Evolutionary conservation across 2,888 invertebrate genomes (phyloP), one percentile per base, ranked within the genome.

Genomic region (Drosophila robusta): DNA sequence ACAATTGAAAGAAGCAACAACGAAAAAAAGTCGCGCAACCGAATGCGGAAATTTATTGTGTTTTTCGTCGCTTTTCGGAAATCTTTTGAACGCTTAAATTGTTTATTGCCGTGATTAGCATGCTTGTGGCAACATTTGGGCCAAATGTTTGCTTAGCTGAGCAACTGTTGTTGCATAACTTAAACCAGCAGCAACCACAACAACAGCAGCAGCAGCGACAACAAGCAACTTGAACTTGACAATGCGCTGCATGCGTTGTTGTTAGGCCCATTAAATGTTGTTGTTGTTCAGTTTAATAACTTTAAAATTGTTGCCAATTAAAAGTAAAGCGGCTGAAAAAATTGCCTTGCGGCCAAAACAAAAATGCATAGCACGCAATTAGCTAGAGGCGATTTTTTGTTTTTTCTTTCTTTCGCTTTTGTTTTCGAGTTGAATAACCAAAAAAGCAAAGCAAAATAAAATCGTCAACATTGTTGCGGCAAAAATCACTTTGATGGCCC

Each of bases 31-130:
- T 65, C 80, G 64, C 73, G 74, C 67, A 69, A 83, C 69, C 67
- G 69, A 82, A 87, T 88, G 89, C 86, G 86, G 86, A 87, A 87
- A 87, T 87, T 84, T 89, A 86, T 86, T 78, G 84, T 73, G 76
- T 70, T 72, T 79, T 75, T 47, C 72, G 65, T 49, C 58, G 66
- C 67, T 74, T 78, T 86, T 83, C 79, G 87, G 84, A 86, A 86
- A 86, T 87, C 75, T 87, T 82, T 76, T 68, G 57, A 78, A 74
- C 81, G 67, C 79, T 80, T 69, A 88, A 86, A 84, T 87, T 84
- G 84, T 87, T 88, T 87, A 84, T 87, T 70, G 81, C 67, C 63
- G 84, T 82, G 89, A 88, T 87, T 88, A 87, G 85, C 84, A 72
- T 78, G 74, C 51, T 72, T 80, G 84, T 68, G 83, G 75, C 68